Evolutionary conservation across 2,797 vertebrate genomes (phyloP).

Genomic region (Pseudotriccus pelzelni): DNA sequence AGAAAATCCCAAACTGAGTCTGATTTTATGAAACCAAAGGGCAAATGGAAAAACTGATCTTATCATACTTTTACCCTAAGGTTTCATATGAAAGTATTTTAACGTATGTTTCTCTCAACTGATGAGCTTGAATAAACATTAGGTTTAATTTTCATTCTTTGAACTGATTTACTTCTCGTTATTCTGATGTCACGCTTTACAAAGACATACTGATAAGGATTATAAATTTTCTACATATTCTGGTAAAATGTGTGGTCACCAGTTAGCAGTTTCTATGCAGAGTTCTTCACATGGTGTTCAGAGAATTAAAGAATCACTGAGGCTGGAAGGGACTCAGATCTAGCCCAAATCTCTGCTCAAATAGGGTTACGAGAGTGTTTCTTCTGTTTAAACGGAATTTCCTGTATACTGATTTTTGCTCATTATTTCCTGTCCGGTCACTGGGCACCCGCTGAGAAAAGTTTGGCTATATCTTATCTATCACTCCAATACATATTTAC

Average conservation of each 20-base stretch:
- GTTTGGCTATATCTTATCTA: background rate
- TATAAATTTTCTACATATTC: background rate
- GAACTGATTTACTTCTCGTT: background rate
- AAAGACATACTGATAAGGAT: background rate
- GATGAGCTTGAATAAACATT: constrained; percentile 21
- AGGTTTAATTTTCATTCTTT: background rate
- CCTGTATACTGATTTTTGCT: background rate
- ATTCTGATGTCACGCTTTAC: background rate
- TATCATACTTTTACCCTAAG: background rate
- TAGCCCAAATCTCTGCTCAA: background rate
- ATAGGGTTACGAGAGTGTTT: background rate
- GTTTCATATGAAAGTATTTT: background rate
- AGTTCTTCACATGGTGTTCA: background rate
- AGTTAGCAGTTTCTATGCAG: background rate
- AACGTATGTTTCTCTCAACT: background rate
- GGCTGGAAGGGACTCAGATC: background rate
- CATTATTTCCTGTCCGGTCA: background rate
- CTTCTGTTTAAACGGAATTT: background rate
- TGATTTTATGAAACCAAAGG: background rate
- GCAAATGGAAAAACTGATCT: background rate
- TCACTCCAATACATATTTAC: fast-evolving
- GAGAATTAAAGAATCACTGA: background rate
- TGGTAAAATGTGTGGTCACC: background rate
- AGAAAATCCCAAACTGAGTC: background rate
- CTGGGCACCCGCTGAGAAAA: background rate